Conservation (phyloP, 2,888 invertebrate species). For the Nasonovia ribisnigri region DNA sequence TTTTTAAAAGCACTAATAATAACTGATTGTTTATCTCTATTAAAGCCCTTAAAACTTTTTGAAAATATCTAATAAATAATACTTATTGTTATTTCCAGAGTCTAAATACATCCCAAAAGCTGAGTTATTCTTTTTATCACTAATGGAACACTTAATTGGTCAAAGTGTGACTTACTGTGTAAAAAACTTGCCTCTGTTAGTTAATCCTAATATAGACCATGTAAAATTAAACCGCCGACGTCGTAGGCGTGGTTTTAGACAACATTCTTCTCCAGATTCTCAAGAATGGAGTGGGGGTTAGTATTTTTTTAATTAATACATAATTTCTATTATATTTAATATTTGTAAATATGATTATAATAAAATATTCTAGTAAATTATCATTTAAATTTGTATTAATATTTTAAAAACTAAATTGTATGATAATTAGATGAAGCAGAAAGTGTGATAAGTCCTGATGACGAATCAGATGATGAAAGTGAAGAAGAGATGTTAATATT, state of each 20-base stretch:
- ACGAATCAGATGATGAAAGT: constrained; percentile 69
- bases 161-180: constrained; percentile 49
- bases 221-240: constrained; percentile 46
- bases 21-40: too few species aligned
- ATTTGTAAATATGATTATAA: neutral
- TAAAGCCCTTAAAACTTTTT: too few species aligned
- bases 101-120: constrained; percentile 25
- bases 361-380: neutral
- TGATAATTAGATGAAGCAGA: constrained; percentile 71
- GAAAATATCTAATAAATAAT: neutral
- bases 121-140: constrained; percentile 51
- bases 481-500: constrained; percentile 68
- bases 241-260: constrained; percentile 58
- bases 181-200: constrained; percentile 38
- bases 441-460: constrained; percentile 70
- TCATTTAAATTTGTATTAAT: neutral
- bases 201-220: constrained; percentile 52
- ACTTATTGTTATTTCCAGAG: constrained; percentile 30
- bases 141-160: constrained; percentile 47
- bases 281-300: constrained; percentile 60
- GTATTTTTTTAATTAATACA: constrained; percentile 23
- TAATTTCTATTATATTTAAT: neutral
- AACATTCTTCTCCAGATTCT: constrained; percentile 55
- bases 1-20: neutral
- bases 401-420: neutral